phyloP scores from a whole-genome alignment of 2,888 invertebrate genomes.

The Parnassius smintheus region DNA sequence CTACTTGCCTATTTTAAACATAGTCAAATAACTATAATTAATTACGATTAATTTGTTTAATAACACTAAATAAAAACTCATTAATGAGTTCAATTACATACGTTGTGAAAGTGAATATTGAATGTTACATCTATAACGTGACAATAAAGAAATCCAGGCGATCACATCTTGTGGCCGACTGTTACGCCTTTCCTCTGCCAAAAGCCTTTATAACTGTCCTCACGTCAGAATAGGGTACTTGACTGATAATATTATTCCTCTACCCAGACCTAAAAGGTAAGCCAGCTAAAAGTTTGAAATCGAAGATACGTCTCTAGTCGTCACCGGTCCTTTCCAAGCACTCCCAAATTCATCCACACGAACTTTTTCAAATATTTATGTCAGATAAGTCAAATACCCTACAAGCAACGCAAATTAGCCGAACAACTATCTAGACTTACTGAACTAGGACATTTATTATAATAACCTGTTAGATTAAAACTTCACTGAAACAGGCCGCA shows the following conservation, averaged over 20 bases:
- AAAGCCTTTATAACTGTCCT: not conserved
- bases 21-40: slow-evolving; percentile 55
- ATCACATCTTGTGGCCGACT: slow-evolving; percentile 2
- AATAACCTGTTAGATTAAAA: not conserved
- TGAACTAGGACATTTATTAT: slow-evolving; percentile 5
- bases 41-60: slow-evolving; percentile 60
- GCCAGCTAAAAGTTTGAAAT: slow-evolving; percentile 9
- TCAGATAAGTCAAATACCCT: not conserved
- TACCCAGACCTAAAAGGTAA: slow-evolving; percentile 2
- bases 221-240: not conserved
- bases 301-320: not conserved
- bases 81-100: not conserved
- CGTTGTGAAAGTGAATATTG: not conserved
- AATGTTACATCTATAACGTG: slow-evolving; percentile 3
- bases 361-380: no score
- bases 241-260: slow-evolving; percentile 2
- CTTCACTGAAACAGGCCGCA: slow-evolving; percentile 10
- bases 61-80: slow-evolving; percentile 39
- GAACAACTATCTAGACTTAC: slow-evolving; percentile 4
- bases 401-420: not conserved
- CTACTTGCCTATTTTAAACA: slow-evolving; percentile 59
- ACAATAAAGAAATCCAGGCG: slow-evolving; percentile 7
- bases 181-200: slow-evolving; percentile 10
- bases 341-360: no score
- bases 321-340: no score